These are phyloP conservation scores for Leptopilina boulardi DNA, from an alignment of 1,140 invertebrate genomes.

Conservation along the genomic window DNA sequence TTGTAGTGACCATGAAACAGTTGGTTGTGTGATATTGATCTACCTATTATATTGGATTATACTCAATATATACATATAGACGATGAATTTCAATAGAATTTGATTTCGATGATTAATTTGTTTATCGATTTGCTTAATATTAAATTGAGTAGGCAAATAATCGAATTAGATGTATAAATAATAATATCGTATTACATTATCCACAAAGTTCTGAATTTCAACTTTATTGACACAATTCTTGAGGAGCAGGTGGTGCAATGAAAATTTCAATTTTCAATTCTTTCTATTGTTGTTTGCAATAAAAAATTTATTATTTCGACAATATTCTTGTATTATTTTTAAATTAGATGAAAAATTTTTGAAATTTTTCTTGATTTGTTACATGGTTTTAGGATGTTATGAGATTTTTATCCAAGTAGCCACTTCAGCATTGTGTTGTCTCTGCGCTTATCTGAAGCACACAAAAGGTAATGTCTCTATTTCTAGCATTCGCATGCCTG, in stretches of 20 bases:
- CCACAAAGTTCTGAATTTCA: slow-evolving; percentile 12
- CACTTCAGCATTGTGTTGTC: slow-evolving; percentile 6
- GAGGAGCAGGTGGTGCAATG: slow-evolving; percentile 7
- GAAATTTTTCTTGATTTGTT: not conserved
- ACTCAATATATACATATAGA: not conserved
- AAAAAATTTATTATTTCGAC: too few species aligned
- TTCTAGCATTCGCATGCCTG: not conserved
- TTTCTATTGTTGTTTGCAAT: too few species aligned
- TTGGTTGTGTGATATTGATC: slow-evolving; percentile 5
- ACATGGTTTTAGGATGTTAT: not conserved
- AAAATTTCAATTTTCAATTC: slow-evolving; percentile 13
- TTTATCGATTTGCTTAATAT: too few species aligned
- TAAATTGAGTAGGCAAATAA: too few species aligned
- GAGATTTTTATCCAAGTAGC: slow-evolving; percentile 18
- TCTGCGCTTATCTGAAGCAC: slow-evolving; percentile 1
- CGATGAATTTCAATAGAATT: not conserved
- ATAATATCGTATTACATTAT: not conserved
- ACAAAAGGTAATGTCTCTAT: slow-evolving; percentile 23
- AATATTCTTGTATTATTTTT: too few species aligned
- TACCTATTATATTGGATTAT: not conserved
- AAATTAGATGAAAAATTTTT: not conserved
- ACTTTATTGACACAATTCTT: not conserved
- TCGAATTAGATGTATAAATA: too few species aligned
- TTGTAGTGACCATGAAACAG: slow-evolving; percentile 23
- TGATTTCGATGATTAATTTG: not conserved